A percentile compares a stretch with the other conserved stretches of the same genome.
phyloP scores from a whole-genome alignment of 2,113 vertebrate genomes.

The Sclerurus mexicanus region DNA sequence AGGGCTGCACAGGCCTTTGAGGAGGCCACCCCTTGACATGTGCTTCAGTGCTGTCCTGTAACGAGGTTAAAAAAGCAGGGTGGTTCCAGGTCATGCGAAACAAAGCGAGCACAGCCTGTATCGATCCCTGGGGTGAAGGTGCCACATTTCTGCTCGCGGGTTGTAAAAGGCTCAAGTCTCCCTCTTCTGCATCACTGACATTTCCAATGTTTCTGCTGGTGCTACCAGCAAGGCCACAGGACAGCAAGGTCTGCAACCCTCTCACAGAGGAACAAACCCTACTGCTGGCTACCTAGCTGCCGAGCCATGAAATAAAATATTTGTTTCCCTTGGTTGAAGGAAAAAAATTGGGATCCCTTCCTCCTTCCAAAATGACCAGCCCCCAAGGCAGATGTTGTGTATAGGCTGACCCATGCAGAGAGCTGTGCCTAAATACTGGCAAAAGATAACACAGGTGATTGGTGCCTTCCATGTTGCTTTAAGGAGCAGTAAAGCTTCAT shows the following conservation, averaged over 20 bases:
- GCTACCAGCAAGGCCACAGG: not conserved
- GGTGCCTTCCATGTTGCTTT: not conserved
- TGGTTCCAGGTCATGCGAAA: not conserved
- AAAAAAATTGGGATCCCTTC: not conserved
- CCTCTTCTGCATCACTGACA: not conserved
- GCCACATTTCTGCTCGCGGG: not conserved
- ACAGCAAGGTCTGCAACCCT: not conserved
- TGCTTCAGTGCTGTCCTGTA: not conserved
- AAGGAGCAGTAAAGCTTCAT: slow-evolving; percentile 13
- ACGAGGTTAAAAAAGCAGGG: not conserved
- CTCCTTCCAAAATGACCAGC: not conserved
- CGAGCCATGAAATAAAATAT: not conserved
- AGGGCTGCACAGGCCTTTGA: not conserved
- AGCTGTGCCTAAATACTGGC: not conserved
- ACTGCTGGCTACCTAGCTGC: not conserved
- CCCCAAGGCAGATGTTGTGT: not conserved
- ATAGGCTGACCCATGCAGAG: not conserved
- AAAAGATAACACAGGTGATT: not conserved
- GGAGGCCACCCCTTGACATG: not conserved
- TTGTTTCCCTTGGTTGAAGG: not conserved
- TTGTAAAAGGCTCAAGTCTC: not conserved
- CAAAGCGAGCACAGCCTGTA: not conserved
- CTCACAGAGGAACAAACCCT: not conserved
- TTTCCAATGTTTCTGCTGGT: not conserved
- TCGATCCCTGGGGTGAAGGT: not conserved